These are phyloP conservation scores for Drosophila ercepeae DNA, from an alignment of 1,140 invertebrate genomes.

Conservation along the genomic window DNA sequence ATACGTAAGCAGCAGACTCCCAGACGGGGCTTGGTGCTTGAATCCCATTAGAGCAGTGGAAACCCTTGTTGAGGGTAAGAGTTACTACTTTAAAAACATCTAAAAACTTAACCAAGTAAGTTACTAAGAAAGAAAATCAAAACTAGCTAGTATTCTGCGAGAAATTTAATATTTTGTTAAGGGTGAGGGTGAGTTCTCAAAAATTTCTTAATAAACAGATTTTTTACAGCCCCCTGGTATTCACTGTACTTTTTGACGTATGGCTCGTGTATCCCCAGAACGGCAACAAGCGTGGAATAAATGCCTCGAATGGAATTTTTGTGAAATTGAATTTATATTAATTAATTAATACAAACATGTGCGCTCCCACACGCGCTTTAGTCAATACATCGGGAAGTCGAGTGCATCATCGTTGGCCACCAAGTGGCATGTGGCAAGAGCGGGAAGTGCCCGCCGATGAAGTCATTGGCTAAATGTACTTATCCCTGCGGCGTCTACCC, in stretches of 20 bases:
- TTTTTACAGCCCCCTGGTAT: too few species aligned
- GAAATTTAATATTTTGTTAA: not conserved
- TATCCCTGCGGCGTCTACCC: conserved; percentile 22
- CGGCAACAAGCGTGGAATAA: conserved; percentile 30
- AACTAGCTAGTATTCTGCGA: not conserved
- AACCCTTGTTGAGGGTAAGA: conserved; percentile 6
- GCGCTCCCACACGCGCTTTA: conserved; percentile 18
- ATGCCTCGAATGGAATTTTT: conserved; percentile 47
- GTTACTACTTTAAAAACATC: not conserved
- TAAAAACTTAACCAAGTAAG: not conserved
- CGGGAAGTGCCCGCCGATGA: conserved; percentile 18
- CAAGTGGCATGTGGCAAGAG: conserved; percentile 1
- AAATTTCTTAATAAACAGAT: not conserved
- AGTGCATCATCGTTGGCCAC: conserved; percentile 33
- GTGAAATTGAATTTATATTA: conserved; percentile 52
- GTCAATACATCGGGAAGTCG: conserved; percentile 8
- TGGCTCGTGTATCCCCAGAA: conserved; percentile 45
- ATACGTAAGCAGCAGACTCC: conserved; percentile 54
- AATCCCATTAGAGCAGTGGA: conserved; percentile 32
- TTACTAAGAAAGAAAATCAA: not conserved
- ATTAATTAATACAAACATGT: conserved; percentile 61
- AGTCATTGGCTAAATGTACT: conserved; percentile 30
- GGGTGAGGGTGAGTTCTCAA: not conserved
- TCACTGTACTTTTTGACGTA: conserved; percentile 44
- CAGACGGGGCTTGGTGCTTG: conserved; percentile 29